phyloP scores from a whole-genome alignment of 2,888 invertebrate genomes.

The Archips xylosteana region DNA sequence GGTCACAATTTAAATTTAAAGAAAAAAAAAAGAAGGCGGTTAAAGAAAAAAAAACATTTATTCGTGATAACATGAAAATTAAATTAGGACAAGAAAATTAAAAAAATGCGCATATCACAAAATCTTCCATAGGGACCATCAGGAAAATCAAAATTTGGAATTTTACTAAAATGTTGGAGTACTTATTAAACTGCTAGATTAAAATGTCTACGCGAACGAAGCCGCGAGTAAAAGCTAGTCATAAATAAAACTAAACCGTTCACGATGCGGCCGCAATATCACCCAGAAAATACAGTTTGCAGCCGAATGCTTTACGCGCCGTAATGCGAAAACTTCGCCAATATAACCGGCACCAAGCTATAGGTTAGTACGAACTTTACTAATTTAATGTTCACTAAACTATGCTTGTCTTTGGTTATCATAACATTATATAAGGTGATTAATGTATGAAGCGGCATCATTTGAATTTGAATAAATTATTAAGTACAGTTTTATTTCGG shows the following conservation, averaged over 20 bases:
- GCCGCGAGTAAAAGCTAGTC: background rate
- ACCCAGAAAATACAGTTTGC: slow-evolving; percentile 56
- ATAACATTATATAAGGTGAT: slow-evolving; percentile 15
- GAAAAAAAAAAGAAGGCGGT: too few species aligned
- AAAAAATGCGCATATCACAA: too few species aligned
- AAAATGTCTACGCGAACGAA: too few species aligned
- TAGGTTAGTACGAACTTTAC: slow-evolving; percentile 76
- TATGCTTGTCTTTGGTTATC: slow-evolving; percentile 52
- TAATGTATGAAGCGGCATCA: background rate
- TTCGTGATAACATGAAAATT: too few species aligned
- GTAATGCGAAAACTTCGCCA: slow-evolving; percentile 76
- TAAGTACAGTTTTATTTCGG: too few species aligned
- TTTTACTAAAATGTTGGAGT: too few species aligned
- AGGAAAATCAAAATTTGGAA: too few species aligned
- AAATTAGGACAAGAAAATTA: too few species aligned
- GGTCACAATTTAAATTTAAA: too few species aligned
- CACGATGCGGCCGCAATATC: slow-evolving; percentile 50
- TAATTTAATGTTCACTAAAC: slow-evolving; percentile 72
- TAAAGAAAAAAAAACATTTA: too few species aligned
- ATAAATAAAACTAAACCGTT: slow-evolving; percentile 32
- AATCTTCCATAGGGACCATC: too few species aligned
- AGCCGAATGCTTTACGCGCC: slow-evolving; percentile 65
- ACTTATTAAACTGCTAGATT: too few species aligned
- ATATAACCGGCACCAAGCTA: slow-evolving; percentile 69
- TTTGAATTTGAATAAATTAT: background rate